These are phyloP conservation scores for Drosophila emarginata DNA, from an alignment of 2,888 invertebrate species.

Conservation along the genomic window DNA sequence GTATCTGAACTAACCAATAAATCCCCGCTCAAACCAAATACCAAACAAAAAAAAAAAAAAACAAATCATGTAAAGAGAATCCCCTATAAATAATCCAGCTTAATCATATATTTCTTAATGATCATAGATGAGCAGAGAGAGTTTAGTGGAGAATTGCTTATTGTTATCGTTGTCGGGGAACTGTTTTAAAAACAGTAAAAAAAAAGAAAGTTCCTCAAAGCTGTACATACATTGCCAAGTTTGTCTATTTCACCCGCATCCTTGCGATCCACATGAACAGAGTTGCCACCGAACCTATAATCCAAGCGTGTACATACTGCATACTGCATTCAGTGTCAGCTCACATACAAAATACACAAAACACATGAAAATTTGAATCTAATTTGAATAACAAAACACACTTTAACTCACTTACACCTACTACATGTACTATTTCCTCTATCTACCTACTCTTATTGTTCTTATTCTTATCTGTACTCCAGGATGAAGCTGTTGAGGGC, in stretches of 20 bases:
- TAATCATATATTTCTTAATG: neutral
- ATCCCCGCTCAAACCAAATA: constrained; percentile 17
- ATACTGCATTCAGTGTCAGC: constrained; percentile 1
- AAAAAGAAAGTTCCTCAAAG: neutral
- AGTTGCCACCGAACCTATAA: neutral
- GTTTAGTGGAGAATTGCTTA: constrained; percentile 3
- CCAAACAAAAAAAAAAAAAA: constrained; percentile 12
- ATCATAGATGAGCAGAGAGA: constrained; percentile 6
- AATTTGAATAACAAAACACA: constrained; percentile 26
- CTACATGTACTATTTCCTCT: constrained; percentile 37
- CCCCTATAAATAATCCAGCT: constrained; percentile 24
- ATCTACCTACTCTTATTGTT: constrained; percentile 75
- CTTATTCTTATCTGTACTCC: constrained; percentile 80
- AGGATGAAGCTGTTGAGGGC: constrained; percentile 97
- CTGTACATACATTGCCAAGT: constrained; percentile 16
- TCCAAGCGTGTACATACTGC: constrained; percentile 1
- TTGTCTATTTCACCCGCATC: constrained; percentile 1
- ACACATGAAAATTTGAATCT: constrained; percentile 14
- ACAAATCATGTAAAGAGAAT: constrained; percentile 30
- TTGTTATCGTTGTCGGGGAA: constrained; percentile 1
- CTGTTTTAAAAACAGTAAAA: neutral
- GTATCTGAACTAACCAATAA: constrained; percentile 80
- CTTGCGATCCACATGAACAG: no score
- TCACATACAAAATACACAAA: neutral
- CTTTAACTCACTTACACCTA: constrained; percentile 27